Conservation (phyloP, 1,140 invertebrate genomes). For the Potamilus streckersoni region DNA sequence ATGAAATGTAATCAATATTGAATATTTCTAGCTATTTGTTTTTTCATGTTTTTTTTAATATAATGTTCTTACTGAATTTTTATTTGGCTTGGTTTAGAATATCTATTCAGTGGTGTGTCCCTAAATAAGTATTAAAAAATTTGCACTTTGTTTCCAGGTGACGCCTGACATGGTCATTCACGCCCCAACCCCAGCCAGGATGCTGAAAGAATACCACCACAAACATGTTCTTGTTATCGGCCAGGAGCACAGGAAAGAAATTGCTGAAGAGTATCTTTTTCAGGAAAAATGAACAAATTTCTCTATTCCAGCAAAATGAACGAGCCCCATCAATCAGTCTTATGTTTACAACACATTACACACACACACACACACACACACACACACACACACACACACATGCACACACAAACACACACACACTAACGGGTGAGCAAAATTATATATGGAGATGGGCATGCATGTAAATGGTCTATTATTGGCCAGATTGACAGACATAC, state of each 20-base stretch:
- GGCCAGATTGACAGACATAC: too few relatives aligned
- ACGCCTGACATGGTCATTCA: constrained; percentile 63
- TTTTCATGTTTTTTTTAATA: neutral
- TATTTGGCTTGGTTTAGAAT: too few relatives aligned
- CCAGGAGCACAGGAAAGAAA: constrained; percentile 77
- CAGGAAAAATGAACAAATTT: too few relatives aligned
- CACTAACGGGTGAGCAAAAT: neutral
- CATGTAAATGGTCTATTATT: too few relatives aligned
- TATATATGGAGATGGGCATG: neutral
- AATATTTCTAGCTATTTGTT: too few relatives aligned
- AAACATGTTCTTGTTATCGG: constrained; percentile 78
- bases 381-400: neutral
- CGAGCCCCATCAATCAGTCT: too few relatives aligned
- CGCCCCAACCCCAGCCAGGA: constrained; percentile 63
- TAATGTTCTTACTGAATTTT: too few relatives aligned
- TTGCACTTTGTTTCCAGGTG: constrained; percentile 48
- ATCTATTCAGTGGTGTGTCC: too few relatives aligned
- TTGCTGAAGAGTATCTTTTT: constrained; percentile 72
- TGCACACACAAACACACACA: neutral
- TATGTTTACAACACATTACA: too few relatives aligned
- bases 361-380: neutral
- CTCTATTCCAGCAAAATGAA: neutral
- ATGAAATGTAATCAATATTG: neutral
- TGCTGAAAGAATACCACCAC: constrained; percentile 72
- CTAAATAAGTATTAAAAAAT: neutral